Evolutionary conservation across 2,888 invertebrate species (phyloP).

Genomic region (Maniola hyperantus): DNA sequence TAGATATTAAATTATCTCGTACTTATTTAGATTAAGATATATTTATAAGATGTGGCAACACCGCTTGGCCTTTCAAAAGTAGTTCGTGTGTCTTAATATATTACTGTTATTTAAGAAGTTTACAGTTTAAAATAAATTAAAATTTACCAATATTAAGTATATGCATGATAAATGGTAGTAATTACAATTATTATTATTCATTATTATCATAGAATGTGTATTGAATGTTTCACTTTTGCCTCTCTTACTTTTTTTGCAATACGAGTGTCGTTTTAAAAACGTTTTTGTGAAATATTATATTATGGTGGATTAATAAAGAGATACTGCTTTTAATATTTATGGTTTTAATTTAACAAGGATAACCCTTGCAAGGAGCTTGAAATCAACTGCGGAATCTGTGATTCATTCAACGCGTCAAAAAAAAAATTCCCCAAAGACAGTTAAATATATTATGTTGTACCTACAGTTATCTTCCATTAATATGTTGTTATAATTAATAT

Average conservation of each 20-base stretch:
- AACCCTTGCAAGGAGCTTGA: neutral
- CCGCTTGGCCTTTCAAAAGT: conserved; percentile 82
- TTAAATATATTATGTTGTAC: no score
- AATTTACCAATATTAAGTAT: conserved; percentile 44
- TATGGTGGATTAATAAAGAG: conserved; percentile 70
- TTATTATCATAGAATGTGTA: conserved; percentile 51
- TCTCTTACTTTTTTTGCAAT: conserved; percentile 76
- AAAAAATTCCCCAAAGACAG: no score
- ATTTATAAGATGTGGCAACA: conserved; percentile 74
- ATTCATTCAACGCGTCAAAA: no score
- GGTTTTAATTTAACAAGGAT: conserved; percentile 26
- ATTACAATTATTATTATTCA: conserved; percentile 48
- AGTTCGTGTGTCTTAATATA: conserved; percentile 65
- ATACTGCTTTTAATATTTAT: conserved; percentile 46
- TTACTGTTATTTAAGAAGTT: conserved; percentile 59
- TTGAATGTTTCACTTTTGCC: conserved; percentile 74
- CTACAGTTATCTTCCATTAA: no score
- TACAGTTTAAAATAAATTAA: conserved; percentile 44
- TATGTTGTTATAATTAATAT: no score
- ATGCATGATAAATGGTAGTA: conserved; percentile 45
- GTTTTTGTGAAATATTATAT: conserved; percentile 79
- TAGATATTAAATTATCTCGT: conserved; percentile 60
- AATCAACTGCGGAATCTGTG: no score
- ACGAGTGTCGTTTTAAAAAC: conserved; percentile 81
- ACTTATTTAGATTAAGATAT: conserved; percentile 48